Evolutionary conservation across 2,888 invertebrate species (phyloP).

Genomic region (Lasioglossum lativentre): DNA sequence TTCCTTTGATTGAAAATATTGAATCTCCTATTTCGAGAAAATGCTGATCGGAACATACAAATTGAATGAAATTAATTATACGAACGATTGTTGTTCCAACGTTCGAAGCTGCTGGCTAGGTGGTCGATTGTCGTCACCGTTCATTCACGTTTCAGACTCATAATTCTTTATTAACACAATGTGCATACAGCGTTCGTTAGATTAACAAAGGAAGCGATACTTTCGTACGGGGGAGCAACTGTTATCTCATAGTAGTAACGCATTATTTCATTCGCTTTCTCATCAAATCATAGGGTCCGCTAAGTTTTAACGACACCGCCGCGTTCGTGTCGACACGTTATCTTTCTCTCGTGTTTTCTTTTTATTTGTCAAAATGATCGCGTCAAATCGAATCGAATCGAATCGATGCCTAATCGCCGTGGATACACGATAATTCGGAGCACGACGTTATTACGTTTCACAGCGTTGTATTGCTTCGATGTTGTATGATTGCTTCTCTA

Average conservation of each 20-base stretch:
- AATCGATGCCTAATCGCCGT: slow-evolving; percentile 34
- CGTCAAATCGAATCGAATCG: slow-evolving; percentile 53
- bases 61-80: background rate
- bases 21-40: background rate
- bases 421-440: slow-evolving; percentile 29
- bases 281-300: slow-evolving; percentile 51
- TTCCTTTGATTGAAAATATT: background rate
- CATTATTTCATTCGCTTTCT: slow-evolving; percentile 59
- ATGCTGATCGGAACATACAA: background rate
- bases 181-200: slow-evolving; percentile 69
- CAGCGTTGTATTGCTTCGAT: slow-evolving; percentile 53
- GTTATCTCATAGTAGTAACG: slow-evolving; percentile 60
- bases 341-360: background rate
- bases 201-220: slow-evolving; percentile 67
- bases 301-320: slow-evolving; percentile 26
- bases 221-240: slow-evolving; percentile 56
- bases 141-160: slow-evolving; percentile 60
- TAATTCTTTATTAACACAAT: slow-evolving; percentile 72
- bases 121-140: background rate
- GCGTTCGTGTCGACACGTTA: slow-evolving; percentile 8
- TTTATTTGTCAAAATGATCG: slow-evolving; percentile 49
- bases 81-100: background rate
- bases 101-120: background rate
- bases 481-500: slow-evolving; percentile 29
- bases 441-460: slow-evolving; percentile 22